Percentiles rank a stretch among this genome's conserved stretches.
phyloP scores from a whole-genome alignment of 2,113 vertebrate species.

The Gobio gobio region DNA sequence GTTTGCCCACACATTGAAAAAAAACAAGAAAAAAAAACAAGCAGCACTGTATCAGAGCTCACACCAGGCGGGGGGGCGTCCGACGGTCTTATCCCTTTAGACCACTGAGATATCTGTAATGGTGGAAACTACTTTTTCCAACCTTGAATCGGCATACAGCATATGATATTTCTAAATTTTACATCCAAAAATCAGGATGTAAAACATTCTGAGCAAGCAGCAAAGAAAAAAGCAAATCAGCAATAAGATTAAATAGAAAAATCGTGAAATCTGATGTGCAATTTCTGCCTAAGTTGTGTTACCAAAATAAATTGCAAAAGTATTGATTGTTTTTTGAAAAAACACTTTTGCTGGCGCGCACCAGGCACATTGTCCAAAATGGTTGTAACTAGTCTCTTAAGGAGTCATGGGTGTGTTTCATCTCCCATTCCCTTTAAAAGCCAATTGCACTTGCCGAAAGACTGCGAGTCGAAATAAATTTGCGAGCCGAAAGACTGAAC shows the following conservation, averaged over 20 bases:
- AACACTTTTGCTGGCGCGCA: too few species aligned
- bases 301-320: background rate
- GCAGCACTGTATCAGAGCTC: conserved; percentile 14
- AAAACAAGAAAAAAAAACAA: conserved; percentile 51
- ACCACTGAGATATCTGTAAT: background rate
- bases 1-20: conserved; percentile 61
- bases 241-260: background rate
- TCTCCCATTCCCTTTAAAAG: too few species aligned
- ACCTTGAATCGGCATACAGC: conserved; percentile 4
- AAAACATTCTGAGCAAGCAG: background rate
- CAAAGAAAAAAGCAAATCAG: background rate
- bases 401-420: too few species aligned
- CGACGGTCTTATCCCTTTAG: background rate
- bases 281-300: background rate
- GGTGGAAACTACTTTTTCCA: background rate
- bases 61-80: conserved; percentile 8
- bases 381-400: too few species aligned
- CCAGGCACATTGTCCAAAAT: too few species aligned
- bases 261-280: background rate
- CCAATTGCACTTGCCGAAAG: too few species aligned
- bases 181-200: background rate
- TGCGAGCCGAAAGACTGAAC: too few species aligned
- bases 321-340: background rate
- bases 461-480: too few species aligned
- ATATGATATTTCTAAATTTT: background rate